Percentiles rank a stretch among this genome's conserved stretches.
Conservation (phyloP, 2,113 vertebrate genomes). For the Sapayoa aenigma region DNA sequence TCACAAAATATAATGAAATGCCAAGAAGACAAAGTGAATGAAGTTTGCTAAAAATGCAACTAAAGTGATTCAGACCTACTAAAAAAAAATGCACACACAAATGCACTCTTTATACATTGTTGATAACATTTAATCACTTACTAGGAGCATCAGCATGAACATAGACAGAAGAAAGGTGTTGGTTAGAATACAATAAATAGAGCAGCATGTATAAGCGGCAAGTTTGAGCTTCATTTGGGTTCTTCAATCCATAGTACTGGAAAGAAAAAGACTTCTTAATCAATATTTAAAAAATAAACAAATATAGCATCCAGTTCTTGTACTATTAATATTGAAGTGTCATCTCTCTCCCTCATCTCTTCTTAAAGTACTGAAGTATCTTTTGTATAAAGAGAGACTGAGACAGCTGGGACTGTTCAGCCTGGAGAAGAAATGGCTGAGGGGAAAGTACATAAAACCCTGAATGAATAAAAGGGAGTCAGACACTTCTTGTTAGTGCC, state of each 20-base stretch:
- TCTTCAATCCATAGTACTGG: background rate
- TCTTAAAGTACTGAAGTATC: background rate
- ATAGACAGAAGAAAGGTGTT: background rate
- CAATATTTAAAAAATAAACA: background rate
- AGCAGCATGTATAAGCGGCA: background rate
- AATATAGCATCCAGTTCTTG: background rate
- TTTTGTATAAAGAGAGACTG: background rate
- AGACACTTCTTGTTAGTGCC: background rate
- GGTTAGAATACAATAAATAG: background rate
- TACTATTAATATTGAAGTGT: background rate
- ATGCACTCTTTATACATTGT: background rate
- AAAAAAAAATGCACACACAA: constrained; percentile 28
- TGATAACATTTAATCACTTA: constrained; percentile 46
- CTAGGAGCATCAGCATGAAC: background rate
- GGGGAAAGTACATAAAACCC: background rate
- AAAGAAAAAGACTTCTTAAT: background rate
- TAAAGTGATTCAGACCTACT: constrained; percentile 73
- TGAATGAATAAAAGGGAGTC: background rate
- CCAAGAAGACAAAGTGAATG: constrained; percentile 81
- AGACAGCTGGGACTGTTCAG: background rate
- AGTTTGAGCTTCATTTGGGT: background rate
- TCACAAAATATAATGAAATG: constrained; percentile 83
- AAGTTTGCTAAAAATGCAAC: constrained; percentile 77
- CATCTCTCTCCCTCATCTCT: background rate
- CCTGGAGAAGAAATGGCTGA: background rate